Evolutionary conservation across 2,797 vertebrate species (phyloP).

Genomic region (Lateolabrax maculatus): DNA sequence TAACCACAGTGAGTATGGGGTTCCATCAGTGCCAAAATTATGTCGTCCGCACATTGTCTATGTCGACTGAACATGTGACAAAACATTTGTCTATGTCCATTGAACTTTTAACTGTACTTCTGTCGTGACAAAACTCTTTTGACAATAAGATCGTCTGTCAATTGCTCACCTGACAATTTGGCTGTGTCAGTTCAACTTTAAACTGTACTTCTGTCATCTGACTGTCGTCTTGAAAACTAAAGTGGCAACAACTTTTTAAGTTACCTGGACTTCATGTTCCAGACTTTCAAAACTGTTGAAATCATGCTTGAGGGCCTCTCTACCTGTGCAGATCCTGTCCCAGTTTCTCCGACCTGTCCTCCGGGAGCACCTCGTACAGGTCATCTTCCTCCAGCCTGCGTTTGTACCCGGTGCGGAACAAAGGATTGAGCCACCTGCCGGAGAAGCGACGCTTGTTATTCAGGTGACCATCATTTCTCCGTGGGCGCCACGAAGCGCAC

Average conservation of each 20-base stretch:
- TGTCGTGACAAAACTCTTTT: too few relatives aligned
- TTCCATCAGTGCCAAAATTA: too few relatives aligned
- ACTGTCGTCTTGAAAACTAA: too few relatives aligned
- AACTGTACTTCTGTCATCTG: too few relatives aligned
- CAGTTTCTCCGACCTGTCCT: constrained; percentile 68
- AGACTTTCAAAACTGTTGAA: background rate
- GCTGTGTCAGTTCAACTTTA: too few relatives aligned
- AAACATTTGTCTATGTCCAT: too few relatives aligned
- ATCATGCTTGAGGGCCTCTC: background rate
- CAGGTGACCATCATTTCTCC: background rate
- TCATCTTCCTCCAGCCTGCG: constrained; percentile 92
- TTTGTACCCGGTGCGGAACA: constrained; percentile 89
- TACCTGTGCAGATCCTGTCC: constrained; percentile 87
- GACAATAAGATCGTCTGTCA: too few relatives aligned
- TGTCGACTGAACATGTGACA: too few relatives aligned
- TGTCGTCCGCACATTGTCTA: too few relatives aligned
- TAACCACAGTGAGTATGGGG: too few relatives aligned
- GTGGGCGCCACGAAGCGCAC: background rate
- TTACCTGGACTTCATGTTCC: background rate
- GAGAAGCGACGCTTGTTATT: background rate
- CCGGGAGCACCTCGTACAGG: constrained; percentile 88
- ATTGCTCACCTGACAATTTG: too few relatives aligned
- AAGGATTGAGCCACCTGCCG: constrained; percentile 91
- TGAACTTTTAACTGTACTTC: too few relatives aligned
- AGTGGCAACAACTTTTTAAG: background rate